These are phyloP conservation scores for Poeciliopsis infans DNA, from an alignment of 2,797 vertebrate species.

Conservation along the genomic window DNA sequence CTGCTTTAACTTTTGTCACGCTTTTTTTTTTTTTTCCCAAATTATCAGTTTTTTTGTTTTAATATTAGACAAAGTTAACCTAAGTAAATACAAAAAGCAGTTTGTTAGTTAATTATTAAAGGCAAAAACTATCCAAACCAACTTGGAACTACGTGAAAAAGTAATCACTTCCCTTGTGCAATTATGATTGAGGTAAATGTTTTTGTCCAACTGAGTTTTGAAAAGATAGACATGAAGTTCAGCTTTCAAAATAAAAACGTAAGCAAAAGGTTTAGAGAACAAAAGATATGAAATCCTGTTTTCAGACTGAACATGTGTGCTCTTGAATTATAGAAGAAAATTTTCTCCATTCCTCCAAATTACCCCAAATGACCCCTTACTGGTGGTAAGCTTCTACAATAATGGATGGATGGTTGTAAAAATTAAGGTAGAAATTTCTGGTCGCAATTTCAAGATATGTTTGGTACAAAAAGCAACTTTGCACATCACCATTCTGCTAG, in stretches of 20 bases:
- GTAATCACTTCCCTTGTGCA: not conserved
- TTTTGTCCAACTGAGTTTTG: not conserved
- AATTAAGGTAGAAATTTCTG: not conserved
- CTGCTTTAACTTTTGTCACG: not conserved
- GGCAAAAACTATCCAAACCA: not conserved
- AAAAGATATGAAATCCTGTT: too few species aligned
- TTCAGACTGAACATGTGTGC: too few species aligned
- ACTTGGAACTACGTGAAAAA: not conserved
- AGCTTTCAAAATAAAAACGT: too few species aligned
- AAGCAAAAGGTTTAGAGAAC: too few species aligned
- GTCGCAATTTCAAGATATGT: not conserved
- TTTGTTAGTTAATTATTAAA: not conserved
- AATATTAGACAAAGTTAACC: not conserved
- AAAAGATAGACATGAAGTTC: too few species aligned
- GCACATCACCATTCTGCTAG: too few species aligned
- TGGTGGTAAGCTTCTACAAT: too few species aligned
- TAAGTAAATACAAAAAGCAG: not conserved
- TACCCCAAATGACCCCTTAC: too few species aligned
- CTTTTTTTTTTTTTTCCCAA: too few species aligned
- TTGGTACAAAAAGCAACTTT: not conserved
- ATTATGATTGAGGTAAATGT: too few species aligned
- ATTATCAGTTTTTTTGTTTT: not conserved
- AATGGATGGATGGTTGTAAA: not conserved
- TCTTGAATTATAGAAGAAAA: too few species aligned
- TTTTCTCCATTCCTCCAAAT: too few species aligned